phyloP scores from a whole-genome alignment of 2,797 vertebrate species.

The Cichlasoma orientale region DNA sequence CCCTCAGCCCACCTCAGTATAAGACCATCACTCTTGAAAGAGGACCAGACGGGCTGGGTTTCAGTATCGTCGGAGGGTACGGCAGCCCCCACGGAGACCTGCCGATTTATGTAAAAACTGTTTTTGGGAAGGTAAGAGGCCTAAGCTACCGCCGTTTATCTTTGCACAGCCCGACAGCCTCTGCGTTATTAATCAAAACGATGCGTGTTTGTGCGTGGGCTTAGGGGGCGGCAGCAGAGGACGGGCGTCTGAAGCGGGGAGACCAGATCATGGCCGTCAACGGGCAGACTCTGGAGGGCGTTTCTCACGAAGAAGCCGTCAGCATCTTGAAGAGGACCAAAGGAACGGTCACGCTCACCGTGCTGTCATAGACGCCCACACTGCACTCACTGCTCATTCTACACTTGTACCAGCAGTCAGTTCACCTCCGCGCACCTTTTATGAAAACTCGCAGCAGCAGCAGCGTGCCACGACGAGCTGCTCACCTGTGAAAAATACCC shows the following conservation, averaged over 20 bases:
- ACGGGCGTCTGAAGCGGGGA: conserved; percentile 93
- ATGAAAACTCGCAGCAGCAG: conserved; percentile 1
- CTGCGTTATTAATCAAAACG: background rate
- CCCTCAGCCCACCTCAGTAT: conserved; percentile 91
- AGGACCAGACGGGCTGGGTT: conserved; percentile 96
- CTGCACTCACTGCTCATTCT: background rate
- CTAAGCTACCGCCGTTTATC: background rate
- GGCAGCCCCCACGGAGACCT: conserved; percentile 97
- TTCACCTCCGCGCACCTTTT: background rate
- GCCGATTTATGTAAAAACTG: conserved; percentile 97
- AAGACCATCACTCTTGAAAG: conserved; percentile 91
- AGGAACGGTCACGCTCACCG: conserved; percentile 91
- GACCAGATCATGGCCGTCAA: conserved; percentile 98
- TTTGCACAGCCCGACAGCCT: background rate
- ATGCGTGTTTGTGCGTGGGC: background rate
- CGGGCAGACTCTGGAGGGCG: conserved; percentile 92
- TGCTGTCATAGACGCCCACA: conserved; percentile 85
- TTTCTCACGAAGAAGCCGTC: conserved; percentile 96
- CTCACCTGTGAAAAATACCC: conserved; percentile 23
- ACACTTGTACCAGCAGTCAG: background rate
- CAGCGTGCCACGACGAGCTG: background rate
- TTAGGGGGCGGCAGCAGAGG: conserved; percentile 96
- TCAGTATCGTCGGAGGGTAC: conserved; percentile 96
- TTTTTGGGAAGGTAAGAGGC: conserved; percentile 90
- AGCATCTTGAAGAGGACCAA: conserved; percentile 95